Evolutionary conservation across 2,113 vertebrate genomes (phyloP).

Genomic region (Macrotis lagotis): DNA sequence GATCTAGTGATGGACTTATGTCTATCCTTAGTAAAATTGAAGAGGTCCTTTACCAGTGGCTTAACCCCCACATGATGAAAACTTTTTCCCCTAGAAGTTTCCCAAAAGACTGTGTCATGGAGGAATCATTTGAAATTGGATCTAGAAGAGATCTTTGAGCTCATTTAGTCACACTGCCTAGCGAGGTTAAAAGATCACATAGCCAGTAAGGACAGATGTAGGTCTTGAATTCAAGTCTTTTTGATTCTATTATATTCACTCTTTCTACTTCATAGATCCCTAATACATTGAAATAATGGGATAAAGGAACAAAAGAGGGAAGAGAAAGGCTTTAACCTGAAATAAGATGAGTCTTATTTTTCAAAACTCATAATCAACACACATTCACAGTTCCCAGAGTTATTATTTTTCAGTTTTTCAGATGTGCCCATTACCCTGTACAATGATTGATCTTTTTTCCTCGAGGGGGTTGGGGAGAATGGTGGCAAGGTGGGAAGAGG

Average conservation of each 20-base stretch:
- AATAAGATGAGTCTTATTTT: not conserved
- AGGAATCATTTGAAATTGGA: not conserved
- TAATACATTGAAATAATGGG: not conserved
- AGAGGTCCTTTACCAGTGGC: not conserved
- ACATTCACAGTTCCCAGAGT: conserved; percentile 26
- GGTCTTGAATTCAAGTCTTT: not conserved
- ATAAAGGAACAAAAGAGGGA: not conserved
- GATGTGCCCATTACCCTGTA: not conserved
- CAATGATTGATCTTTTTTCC: not conserved
- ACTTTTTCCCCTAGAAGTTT: not conserved
- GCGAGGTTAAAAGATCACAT: not conserved
- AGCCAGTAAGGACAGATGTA: not conserved
- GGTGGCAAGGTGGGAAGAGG: not conserved
- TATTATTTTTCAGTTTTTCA: too few species aligned
- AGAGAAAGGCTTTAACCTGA: not conserved
- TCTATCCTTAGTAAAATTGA: not conserved
- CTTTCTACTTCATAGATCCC: not conserved
- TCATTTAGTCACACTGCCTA: not conserved
- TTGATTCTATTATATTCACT: not conserved
- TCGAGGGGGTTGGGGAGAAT: not conserved
- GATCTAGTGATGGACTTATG: not conserved
- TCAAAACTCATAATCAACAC: not conserved
- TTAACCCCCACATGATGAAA: not conserved
- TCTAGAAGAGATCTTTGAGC: not conserved
- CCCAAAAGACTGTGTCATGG: not conserved